A percentile compares a stretch with the other conserved stretches of the same genome.
Evolutionary conservation across 2,113 vertebrate species (phyloP).

Genomic region (Oryzias curvinotus): DNA sequence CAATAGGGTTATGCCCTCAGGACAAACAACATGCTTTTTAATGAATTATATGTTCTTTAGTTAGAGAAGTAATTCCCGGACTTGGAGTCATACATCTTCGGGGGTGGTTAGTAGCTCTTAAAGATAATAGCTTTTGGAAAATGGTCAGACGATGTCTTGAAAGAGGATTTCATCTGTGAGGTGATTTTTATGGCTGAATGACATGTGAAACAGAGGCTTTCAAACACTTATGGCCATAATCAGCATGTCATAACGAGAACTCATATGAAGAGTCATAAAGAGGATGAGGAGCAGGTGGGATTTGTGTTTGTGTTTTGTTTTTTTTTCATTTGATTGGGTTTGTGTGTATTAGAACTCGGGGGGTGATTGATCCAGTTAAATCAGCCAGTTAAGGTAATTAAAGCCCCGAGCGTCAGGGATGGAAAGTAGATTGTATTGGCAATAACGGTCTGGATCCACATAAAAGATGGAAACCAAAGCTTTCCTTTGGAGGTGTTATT

Average conservation of each 20-base stretch:
- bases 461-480: conserved; percentile 46
- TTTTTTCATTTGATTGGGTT: conserved; percentile 5
- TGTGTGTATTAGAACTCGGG: conserved; percentile 6
- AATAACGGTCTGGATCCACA: conserved; percentile 53
- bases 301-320: conserved; percentile 9
- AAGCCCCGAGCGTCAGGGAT: conserved; percentile 42
- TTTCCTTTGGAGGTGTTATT: conserved; percentile 37
- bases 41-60: conserved; percentile 21
- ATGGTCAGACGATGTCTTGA: conserved; percentile 3
- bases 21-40: conserved; percentile 10
- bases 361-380: conserved; percentile 66
- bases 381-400: conserved; percentile 75
- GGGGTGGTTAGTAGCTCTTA: background rate
- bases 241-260: conserved; percentile 4
- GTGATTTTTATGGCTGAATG: background rate
- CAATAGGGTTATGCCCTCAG: background rate
- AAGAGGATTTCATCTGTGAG: background rate
- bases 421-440: conserved; percentile 65
- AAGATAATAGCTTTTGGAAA: conserved; percentile 11
- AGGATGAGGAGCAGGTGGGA: conserved; percentile 9
- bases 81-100: conserved; percentile 6
- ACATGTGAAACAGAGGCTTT: background rate
- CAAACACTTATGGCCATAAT: conserved; percentile 7
- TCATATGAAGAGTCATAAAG: conserved; percentile 16
- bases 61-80: conserved; percentile 6